Base-by-base conservation (phyloP, 2,888 invertebrate species). In the Melikaiella ostensackeni region DNA sequence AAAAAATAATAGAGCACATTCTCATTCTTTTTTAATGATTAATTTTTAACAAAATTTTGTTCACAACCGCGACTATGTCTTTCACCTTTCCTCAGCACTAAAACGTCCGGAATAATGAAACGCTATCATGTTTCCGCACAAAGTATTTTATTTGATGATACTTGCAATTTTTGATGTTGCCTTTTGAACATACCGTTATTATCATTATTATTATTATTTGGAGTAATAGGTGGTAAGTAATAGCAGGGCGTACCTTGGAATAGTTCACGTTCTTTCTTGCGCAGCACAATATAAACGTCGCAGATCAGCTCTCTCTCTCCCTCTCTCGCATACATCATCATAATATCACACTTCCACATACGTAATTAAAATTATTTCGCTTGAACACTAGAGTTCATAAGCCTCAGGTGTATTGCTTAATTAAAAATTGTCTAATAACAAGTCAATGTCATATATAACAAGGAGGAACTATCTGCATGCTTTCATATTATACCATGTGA, bases 61-160 rank as follows among this genome's bases (percentile, higher is more conserved):
- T 70, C 70, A 70, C 70, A 82, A 81, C 79, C 82, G 84, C 81
- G 82, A 81, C 81, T 80, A 76, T 64, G 87, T 88, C 88, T 91
- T 92, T 92, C 92, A 92, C 92, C 91, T 88, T 91, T 92, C 92
- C 92, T 92, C 92, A 91, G 92, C 92, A 92, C 92, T 91, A 88
- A 64, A 91, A 91, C 90, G 89, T 90, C 91, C 90, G 89, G 89
- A 91, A 91, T 91, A 91, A 90, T 88, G 89, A 88, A 91, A 90
- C 88, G 88, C 89, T 89, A 88, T 85, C 86, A 79, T 81, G 78
- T 83, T 81, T 81, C 81, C 81, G 83, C 83, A 83, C 81, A 83
- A 83, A 83, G 80, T 82, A 81, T 84, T 83, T 83, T 83, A 79
- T 83, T 84, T 79, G 80, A 79, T 76, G 80, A 78, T 78, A 74